Base-by-base conservation (phyloP, 2,113 vertebrate species). In the Lamprologus tigripictilis region DNA sequence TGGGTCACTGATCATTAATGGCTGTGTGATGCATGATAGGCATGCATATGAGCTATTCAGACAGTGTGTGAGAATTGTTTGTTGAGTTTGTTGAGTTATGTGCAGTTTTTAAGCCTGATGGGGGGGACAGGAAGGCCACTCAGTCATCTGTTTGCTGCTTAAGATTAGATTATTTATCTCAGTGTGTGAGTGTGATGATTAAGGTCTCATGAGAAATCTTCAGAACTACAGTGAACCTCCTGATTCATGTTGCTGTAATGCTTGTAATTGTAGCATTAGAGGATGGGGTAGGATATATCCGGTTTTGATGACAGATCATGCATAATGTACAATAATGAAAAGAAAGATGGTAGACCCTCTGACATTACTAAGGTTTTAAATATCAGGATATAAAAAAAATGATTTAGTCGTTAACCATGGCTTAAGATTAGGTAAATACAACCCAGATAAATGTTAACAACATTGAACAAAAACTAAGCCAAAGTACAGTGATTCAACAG, bases 41-140 rank as follows among this genome's bases (percentile, higher is more conserved):
- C 42, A 76, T 81, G 90, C 81, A 85, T 79, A 81, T 63, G 80
- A 33, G 51, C 84, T 80, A 53, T 92, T 85, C 68, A 89, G 51
- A 31, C 14, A n/a, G 37, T 51, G 80, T 76, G 80, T 58, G 51
- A 68, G 86, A 79, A n/a, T n/a, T 80, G 76, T 63, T 21, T 37
- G 55, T 58, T 58, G 55, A 58, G 3, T 58, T 58, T 58, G 55
- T 58, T 92, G 92, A 94, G 86, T 92, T 91, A 94, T 93, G 92
- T 57, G 80, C 53, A 84, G 90, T 80, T 93, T 87, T 92, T 88
- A 86, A 88, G 51, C 21, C 73, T 68, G 83, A 80, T 92, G 55
- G 68, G 55, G 49, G 54, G 73, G 45, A 90, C 42, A 37, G 21
- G 63, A 84, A 58, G 83, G 57, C 80, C 86, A 76, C 88, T 91